Evolutionary conservation across 2,797 vertebrate species (phyloP).

Genomic region (Bradypus variegatus): DNA sequence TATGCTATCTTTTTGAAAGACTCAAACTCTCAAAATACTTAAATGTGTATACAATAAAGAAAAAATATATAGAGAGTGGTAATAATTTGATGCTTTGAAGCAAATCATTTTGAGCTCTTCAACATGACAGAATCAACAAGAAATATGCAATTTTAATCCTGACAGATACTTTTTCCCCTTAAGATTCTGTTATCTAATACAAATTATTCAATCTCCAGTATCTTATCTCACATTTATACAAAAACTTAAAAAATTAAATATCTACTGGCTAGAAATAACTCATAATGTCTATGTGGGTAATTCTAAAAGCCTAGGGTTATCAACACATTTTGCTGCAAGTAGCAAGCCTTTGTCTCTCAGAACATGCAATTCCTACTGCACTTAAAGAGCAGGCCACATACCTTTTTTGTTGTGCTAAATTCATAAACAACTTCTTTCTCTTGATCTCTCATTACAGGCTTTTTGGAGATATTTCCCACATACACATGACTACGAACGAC

Average conservation of each 20-base stretch:
- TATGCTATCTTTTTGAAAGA: not conserved
- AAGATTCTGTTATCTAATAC: not conserved
- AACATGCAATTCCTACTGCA: fast-evolving
- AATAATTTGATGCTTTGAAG: not conserved
- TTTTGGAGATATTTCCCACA: conserved; percentile 82
- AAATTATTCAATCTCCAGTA: not conserved
- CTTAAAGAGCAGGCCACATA: conserved; percentile 59
- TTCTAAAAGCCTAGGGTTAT: not conserved
- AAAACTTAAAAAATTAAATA: not conserved
- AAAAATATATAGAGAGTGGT: not conserved
- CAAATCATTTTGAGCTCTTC: not conserved
- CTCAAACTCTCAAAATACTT: not conserved
- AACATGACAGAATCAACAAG: not conserved
- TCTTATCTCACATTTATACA: not conserved
- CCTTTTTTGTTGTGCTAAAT: conserved; percentile 79
- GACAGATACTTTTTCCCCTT: not conserved
- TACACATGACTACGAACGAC: conserved; percentile 85
- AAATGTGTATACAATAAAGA: too few species aligned
- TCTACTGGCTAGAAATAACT: not conserved
- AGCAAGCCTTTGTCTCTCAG: not conserved
- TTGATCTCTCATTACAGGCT: conserved; percentile 88
- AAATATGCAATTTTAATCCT: not conserved
- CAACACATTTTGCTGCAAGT: not conserved
- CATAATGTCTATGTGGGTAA: fast-evolving
- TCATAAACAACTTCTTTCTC: conserved; percentile 88